Evolutionary conservation across 2,888 invertebrate species (phyloP).

Genomic region (Tetranychus truncatus): DNA sequence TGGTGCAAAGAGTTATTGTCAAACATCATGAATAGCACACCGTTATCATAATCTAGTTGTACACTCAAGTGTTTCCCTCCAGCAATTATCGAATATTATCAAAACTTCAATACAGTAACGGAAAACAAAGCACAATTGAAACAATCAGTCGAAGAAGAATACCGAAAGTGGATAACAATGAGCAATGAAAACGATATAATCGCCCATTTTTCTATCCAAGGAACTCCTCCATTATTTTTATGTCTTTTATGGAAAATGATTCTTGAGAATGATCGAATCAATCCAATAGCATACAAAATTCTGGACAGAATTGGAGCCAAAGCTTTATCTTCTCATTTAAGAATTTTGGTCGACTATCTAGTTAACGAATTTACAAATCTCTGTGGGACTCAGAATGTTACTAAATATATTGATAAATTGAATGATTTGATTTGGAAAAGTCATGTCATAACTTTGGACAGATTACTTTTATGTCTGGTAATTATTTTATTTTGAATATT

Average conservation of each 20-base stretch:
- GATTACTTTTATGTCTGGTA: slow-evolving; percentile 63
- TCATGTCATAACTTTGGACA: slow-evolving; percentile 82
- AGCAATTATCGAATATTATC: slow-evolving; percentile 70
- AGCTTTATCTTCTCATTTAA: slow-evolving; percentile 68
- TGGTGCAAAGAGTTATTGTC: slow-evolving; percentile 79
- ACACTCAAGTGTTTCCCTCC: slow-evolving; percentile 79
- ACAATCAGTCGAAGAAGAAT: slow-evolving; percentile 67
- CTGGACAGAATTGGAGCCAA: slow-evolving; percentile 86
- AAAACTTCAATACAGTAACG: slow-evolving; percentile 55
- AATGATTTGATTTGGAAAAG: slow-evolving; percentile 96
- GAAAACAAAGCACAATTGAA: slow-evolving; percentile 44
- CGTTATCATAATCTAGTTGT: slow-evolving; percentile 84
- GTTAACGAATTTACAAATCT: slow-evolving; percentile 75
- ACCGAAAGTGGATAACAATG: slow-evolving; percentile 78
- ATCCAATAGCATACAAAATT: slow-evolving; percentile 85
- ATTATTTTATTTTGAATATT: not conserved
- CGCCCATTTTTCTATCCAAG: slow-evolving; percentile 81
- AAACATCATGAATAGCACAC: slow-evolving; percentile 79
- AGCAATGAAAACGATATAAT: slow-evolving; percentile 89
- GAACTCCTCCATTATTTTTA: too few species aligned
- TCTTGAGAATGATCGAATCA: slow-evolving; percentile 76
- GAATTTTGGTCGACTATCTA: slow-evolving; percentile 84
- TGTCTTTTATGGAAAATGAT: too few species aligned
- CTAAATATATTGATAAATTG: slow-evolving; percentile 82
- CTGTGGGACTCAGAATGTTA: slow-evolving; percentile 61